Evolutionary conservation across 2,113 vertebrate genomes (phyloP).

Genomic region (Leucosticte australis): DNA sequence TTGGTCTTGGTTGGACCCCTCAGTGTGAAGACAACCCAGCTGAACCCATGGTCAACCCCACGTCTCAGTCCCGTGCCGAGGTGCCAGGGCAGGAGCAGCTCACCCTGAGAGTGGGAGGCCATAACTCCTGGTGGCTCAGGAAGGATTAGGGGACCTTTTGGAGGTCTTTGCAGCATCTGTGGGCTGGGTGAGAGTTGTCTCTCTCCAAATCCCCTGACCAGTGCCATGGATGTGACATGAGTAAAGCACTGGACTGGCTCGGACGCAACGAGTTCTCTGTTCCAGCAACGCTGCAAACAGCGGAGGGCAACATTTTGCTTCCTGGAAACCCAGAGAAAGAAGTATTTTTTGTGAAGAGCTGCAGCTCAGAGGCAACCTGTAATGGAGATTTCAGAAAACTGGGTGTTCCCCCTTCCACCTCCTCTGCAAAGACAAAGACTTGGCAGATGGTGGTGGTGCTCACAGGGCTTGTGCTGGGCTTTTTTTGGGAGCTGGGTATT

Average conservation of each 20-base stretch:
- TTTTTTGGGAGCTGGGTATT: background rate
- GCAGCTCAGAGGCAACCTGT: slow-evolving; percentile 47
- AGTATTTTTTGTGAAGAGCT: slow-evolving; percentile 38
- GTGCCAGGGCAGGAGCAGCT: background rate
- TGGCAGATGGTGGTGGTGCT: slow-evolving; percentile 31
- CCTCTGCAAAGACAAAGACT: slow-evolving; percentile 43
- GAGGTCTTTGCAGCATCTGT: background rate
- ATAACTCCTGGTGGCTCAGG: background rate
- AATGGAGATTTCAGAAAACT: slow-evolving; percentile 38
- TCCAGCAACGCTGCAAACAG: slow-evolving; percentile 31
- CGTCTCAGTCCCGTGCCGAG: accelerated
- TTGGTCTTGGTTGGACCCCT: background rate
- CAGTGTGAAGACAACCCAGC: background rate
- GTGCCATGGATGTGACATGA: background rate
- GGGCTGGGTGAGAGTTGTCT: background rate
- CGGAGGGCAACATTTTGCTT: slow-evolving; percentile 66
- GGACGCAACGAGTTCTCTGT: background rate
- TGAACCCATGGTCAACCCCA: background rate
- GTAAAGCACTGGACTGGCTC: accelerated
- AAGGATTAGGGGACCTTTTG: accelerated
- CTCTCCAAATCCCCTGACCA: background rate
- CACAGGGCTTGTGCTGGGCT: background rate
- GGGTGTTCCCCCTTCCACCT: slow-evolving; percentile 42
- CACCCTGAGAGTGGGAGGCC: accelerated
- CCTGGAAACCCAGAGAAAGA: slow-evolving; percentile 55